These are phyloP conservation scores for Mugil cephalus DNA, from an alignment of 2,113 vertebrate genomes.

Conservation along the genomic window DNA sequence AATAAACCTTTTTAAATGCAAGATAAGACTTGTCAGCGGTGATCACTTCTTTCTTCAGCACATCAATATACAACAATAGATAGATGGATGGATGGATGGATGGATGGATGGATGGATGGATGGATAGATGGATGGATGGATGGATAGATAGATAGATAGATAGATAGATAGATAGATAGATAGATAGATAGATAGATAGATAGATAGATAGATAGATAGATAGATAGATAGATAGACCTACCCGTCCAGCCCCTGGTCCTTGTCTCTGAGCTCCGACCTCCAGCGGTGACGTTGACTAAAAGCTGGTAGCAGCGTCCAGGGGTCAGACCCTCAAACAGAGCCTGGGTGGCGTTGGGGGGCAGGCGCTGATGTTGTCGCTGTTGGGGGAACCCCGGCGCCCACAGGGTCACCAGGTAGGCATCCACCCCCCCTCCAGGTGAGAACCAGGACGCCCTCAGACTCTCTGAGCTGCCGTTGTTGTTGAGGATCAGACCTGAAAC, in stretches of 20 bases:
- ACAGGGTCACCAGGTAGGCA: conserved; percentile 86
- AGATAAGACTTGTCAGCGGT: too few species aligned
- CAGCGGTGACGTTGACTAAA: conserved; percentile 83
- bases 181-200: too few species aligned
- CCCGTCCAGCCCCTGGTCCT: conserved; percentile 85
- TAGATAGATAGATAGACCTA: too few species aligned
- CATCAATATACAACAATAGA: too few species aligned
- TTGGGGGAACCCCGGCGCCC: conserved; percentile 72
- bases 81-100: too few species aligned
- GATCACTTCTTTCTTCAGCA: too few species aligned
- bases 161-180: too few species aligned
- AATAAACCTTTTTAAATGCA: too few species aligned
- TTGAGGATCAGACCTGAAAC: conserved; percentile 86
- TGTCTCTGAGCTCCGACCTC: conserved; percentile 80
- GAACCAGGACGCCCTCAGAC: conserved; percentile 88
- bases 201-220: too few species aligned
- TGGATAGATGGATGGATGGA: too few species aligned
- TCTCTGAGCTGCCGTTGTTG: conserved; percentile 81
- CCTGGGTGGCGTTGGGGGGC: conserved; percentile 74
- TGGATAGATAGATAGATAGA: too few species aligned
- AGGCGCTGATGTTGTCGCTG: conserved; percentile 82
- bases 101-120: too few species aligned
- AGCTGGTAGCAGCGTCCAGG: conserved; percentile 89
- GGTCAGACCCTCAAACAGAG: conserved; percentile 84
- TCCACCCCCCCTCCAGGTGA: conserved; percentile 85